These are phyloP conservation scores for Gasterosteus nipponicus DNA, from an alignment of 2,113 vertebrate genomes.

Conservation along the genomic window DNA sequence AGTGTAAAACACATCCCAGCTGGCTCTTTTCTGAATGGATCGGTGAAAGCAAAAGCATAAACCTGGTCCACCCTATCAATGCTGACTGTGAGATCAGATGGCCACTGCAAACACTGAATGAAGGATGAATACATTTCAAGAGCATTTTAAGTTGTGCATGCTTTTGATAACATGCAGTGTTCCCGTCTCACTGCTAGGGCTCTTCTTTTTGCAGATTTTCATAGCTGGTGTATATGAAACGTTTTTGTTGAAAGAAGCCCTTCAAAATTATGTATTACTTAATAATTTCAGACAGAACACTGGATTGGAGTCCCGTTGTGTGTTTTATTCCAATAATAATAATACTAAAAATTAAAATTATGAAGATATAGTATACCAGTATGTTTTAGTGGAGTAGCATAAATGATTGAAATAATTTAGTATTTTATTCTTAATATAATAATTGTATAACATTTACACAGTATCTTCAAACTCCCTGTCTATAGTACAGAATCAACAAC, in stretches of 20 bases:
- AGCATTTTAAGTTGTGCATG: constrained; percentile 42
- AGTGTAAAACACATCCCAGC: constrained; percentile 38
- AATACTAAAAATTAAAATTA: background rate
- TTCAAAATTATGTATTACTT: background rate
- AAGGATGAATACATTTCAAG: constrained; percentile 32
- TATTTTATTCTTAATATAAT: background rate
- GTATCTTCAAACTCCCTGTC: constrained; percentile 7
- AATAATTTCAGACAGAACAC: constrained; percentile 22
- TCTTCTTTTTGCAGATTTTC: constrained; percentile 18
- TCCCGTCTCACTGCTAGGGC: constrained; percentile 2
- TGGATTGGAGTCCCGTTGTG: constrained; percentile 24
- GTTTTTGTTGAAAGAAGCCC: constrained; percentile 15
- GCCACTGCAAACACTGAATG: constrained; percentile 41
- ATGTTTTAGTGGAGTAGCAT: no score
- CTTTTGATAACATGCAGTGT: constrained; percentile 45
- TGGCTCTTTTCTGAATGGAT: constrained; percentile 43
- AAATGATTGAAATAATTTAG: background rate
- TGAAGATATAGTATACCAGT: no score
- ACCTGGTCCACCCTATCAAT: constrained; percentile 29
- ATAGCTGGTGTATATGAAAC: constrained; percentile 26
- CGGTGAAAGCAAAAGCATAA: constrained; percentile 22
- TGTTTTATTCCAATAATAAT: background rate
- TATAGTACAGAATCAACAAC: background rate
- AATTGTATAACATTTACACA: background rate
- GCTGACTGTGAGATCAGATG: constrained; percentile 25